These are phyloP conservation scores for Punctoribates punctum DNA, from an alignment of 2,888 invertebrate species.

Conservation along the genomic window DNA sequence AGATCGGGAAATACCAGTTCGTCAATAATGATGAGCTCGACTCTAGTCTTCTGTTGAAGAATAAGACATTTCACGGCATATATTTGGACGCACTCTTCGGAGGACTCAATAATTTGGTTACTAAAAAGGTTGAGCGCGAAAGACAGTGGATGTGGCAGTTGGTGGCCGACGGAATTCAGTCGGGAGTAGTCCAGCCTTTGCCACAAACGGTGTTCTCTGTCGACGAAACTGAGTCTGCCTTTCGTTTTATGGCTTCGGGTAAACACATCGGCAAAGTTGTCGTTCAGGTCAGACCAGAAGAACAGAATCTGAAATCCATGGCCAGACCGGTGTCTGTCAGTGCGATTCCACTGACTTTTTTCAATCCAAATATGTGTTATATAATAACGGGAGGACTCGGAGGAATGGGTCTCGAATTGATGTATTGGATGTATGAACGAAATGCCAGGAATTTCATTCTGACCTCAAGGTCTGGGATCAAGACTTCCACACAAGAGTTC, in stretches of 20 bases:
- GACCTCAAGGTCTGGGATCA: slow-evolving; percentile 79
- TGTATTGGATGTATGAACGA: slow-evolving; percentile 78
- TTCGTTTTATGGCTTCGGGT: slow-evolving; percentile 92
- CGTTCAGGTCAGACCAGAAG: slow-evolving; percentile 80
- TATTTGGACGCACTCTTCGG: slow-evolving; percentile 58
- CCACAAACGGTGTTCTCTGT: slow-evolving; percentile 80
- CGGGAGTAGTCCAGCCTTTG: slow-evolving; percentile 82
- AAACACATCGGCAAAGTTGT: slow-evolving; percentile 97
- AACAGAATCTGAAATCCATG: slow-evolving; percentile 52
- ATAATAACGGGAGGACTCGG: slow-evolving; percentile 73
- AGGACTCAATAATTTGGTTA: slow-evolving; percentile 45
- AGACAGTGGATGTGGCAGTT: slow-evolving; percentile 55
- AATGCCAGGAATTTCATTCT: slow-evolving; percentile 81
- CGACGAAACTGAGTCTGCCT: slow-evolving; percentile 84
- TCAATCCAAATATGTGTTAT: slow-evolving; percentile 60
- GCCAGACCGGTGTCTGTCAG: slow-evolving; percentile 57
- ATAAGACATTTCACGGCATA: slow-evolving; percentile 59
- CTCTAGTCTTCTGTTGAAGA: slow-evolving; percentile 57
- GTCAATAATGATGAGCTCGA: slow-evolving; percentile 52
- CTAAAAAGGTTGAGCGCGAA: background rate
- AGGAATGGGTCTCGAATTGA: slow-evolving; percentile 91
- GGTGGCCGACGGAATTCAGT: slow-evolving; percentile 75
- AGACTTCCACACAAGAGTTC: slow-evolving; percentile 75
- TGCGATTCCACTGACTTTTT: slow-evolving; percentile 78
- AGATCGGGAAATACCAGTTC: slow-evolving; percentile 56